Percentiles rank a stretch among this genome's conserved stretches.
These are phyloP conservation scores for Sarcophaga subvicina DNA, from an alignment of 2,888 invertebrate species.

Conservation along the genomic window DNA sequence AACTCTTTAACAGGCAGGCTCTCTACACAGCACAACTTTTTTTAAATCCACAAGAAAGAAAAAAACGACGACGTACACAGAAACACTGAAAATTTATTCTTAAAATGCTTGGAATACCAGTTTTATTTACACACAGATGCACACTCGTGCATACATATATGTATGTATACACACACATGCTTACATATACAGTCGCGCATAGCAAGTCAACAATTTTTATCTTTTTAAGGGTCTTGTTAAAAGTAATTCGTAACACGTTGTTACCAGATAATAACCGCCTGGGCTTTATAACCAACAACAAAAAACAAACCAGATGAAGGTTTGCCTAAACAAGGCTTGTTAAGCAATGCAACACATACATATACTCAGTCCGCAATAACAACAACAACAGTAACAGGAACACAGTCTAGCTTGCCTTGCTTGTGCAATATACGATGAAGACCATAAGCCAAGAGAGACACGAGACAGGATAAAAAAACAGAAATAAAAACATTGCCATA, in stretches of 20 bases:
- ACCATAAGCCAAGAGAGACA: too few species aligned
- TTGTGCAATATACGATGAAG: not conserved
- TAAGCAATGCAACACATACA: constrained; percentile 51
- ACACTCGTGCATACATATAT: too few species aligned
- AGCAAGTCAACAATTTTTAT: constrained; percentile 72
- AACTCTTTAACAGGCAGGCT: not conserved
- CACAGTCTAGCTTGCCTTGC: not conserved
- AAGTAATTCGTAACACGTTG: constrained; percentile 81
- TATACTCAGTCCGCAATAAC: not conserved
- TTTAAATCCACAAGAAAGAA: not conserved
- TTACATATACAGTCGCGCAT: not conserved
- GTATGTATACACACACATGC: too few species aligned
- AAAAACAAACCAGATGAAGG: constrained; percentile 31
- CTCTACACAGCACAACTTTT: not conserved
- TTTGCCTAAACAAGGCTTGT: constrained; percentile 67
- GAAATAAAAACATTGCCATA: not conserved
- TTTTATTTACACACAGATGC: constrained; percentile 28
- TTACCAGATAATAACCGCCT: constrained; percentile 78
- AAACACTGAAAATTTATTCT: constrained; percentile 45
- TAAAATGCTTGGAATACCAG: constrained; percentile 43
- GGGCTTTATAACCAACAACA: constrained; percentile 10
- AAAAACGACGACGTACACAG: not conserved
- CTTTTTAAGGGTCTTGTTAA: constrained; percentile 81
- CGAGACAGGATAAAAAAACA: not conserved
- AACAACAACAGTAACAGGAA: not conserved